Conservation (phyloP, 2,888 invertebrate genomes). For the Bembecia ichneumoniformis region DNA sequence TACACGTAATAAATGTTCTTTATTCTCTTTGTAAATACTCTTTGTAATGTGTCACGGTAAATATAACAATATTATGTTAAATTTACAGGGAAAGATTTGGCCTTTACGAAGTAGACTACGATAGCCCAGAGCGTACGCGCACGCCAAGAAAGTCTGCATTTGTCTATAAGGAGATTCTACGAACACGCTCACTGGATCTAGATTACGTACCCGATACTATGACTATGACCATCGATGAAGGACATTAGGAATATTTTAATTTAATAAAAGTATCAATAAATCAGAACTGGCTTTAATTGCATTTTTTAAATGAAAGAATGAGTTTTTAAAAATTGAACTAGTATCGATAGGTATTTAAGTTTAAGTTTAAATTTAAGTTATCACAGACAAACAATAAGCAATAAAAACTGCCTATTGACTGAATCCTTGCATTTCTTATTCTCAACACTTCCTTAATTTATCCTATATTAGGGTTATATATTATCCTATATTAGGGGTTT, state of each 20-base stretch:
- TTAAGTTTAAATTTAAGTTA: too few relatives aligned
- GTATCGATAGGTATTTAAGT: too few relatives aligned
- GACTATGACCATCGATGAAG: constrained; percentile 7
- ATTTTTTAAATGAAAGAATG: too few relatives aligned
- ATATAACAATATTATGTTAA: not conserved
- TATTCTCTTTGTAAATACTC: not conserved
- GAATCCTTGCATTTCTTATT: too few relatives aligned
- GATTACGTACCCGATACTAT: constrained; percentile 2
- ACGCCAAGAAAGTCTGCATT: constrained; percentile 35
- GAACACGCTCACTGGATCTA: constrained; percentile 20
- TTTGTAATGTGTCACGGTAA: not conserved
- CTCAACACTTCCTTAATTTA: too few relatives aligned
- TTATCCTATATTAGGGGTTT: too few relatives aligned
- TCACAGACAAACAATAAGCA: too few relatives aligned
- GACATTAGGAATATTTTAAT: constrained; percentile 1
- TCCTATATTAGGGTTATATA: too few relatives aligned
- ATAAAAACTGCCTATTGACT: too few relatives aligned
- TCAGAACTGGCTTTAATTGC: too few relatives aligned
- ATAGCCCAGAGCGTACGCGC: constrained; percentile 22
- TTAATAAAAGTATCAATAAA: too few relatives aligned
- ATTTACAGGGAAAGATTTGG: constrained; percentile 22
- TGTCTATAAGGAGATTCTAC: constrained; percentile 29
- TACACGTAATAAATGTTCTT: constrained; percentile 55
- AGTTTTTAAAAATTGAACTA: too few relatives aligned
- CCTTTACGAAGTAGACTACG: constrained; percentile 32